phyloP scores from a whole-genome alignment of 2,113 vertebrate species.

The Zingel zingel region DNA sequence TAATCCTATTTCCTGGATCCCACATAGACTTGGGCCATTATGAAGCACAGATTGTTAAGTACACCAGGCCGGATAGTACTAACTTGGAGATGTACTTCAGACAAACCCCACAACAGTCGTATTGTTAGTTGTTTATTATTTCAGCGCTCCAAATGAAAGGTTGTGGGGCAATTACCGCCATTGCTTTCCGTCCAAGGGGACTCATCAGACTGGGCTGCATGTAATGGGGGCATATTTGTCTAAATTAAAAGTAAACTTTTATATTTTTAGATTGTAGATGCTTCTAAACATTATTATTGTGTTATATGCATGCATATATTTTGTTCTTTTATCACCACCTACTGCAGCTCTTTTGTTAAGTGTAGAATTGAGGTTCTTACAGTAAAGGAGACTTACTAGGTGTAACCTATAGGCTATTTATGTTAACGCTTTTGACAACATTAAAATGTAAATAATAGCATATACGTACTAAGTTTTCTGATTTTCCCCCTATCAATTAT shows the following conservation, averaged over 20 bases:
- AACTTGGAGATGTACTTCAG: constrained; percentile 12
- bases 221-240: constrained; percentile 9
- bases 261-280: neutral
- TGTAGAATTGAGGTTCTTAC: neutral
- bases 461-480: too few relatives aligned
- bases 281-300: neutral
- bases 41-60: constrained; percentile 34
- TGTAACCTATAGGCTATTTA: neutral
- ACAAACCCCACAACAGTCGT: constrained; percentile 15
- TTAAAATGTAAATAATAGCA: neutral
- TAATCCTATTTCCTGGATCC: constrained; percentile 5
- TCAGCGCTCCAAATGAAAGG: constrained; percentile 3
- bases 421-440: neutral
- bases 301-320: neutral
- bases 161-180: constrained; percentile 1
- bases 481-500: neutral
- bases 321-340: neutral
- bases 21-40: neutral
- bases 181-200: constrained; percentile 23
- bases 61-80: neutral
- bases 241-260: constrained; percentile 4
- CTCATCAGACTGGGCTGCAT: neutral
- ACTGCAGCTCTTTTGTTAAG: neutral
- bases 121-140: constrained; percentile 17
- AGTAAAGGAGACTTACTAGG: neutral